Conservation (phyloP, 2,113 vertebrate species). For the Nycticryphes semicollaris region DNA sequence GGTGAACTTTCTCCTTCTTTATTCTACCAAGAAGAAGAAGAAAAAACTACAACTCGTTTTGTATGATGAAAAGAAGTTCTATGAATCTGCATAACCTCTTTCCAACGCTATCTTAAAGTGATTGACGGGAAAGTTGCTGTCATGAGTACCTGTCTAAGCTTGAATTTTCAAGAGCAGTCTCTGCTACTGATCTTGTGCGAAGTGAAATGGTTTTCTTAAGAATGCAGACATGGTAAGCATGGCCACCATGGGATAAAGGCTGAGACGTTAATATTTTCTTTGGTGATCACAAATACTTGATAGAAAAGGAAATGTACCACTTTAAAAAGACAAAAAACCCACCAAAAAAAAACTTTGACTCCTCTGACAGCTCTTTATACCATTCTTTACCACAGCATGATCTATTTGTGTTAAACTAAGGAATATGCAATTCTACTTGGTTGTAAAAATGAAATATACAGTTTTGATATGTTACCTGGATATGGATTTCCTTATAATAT, state of each 20-base stretch:
- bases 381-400: slow-evolving; percentile 10
- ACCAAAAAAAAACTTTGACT: neutral
- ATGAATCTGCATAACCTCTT: neutral
- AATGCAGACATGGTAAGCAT: neutral
- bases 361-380: neutral
- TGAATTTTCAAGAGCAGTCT: neutral
- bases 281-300: neutral
- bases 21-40: neutral
- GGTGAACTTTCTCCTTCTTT: neutral
- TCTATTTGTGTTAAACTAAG: slow-evolving; percentile 45
- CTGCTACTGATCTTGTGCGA: neutral
- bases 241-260: neutral
- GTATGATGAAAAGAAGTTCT: neutral
- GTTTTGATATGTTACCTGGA: slow-evolving; percentile 61
- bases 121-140: neutral
- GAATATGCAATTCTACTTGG: slow-evolving; percentile 37
- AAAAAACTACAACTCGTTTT: neutral
- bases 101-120: fast-evolving
- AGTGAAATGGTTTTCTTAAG: neutral
- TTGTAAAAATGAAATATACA: slow-evolving; percentile 66
- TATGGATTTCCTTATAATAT: slow-evolving; percentile 53
- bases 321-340: neutral
- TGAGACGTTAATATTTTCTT: neutral
- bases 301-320: neutral
- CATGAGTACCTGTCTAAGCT: neutral